phyloP scores from a whole-genome alignment of 2,888 invertebrate species.

The Sarcophaga carnaria region DNA sequence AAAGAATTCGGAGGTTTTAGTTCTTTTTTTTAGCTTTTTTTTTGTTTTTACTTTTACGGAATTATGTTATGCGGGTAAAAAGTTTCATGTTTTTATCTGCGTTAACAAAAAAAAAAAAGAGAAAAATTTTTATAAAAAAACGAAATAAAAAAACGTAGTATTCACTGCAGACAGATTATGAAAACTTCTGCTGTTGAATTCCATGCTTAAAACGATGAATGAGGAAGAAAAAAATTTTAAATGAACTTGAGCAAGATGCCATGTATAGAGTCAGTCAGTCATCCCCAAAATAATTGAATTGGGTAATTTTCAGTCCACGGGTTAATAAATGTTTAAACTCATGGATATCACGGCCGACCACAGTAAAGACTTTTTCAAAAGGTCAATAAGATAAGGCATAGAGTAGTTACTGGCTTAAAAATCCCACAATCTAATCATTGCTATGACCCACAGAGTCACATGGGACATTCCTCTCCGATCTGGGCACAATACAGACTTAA shows the following conservation, averaged over 20 bases:
- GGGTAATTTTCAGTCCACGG: too few relatives aligned
- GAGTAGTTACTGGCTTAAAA: too few relatives aligned
- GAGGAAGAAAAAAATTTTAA: not conserved
- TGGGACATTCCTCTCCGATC: too few relatives aligned
- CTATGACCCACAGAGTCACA: too few relatives aligned
- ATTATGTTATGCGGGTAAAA: conserved; percentile 44
- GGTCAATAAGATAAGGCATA: too few relatives aligned
- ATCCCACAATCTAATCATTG: too few relatives aligned
- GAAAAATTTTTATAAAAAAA: not conserved
- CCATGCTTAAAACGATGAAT: not conserved
- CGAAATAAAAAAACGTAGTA: not conserved
- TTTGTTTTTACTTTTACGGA: not conserved
- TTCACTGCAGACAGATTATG: conserved; percentile 51
- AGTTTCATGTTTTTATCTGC: conserved; percentile 33
- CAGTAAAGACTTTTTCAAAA: too few relatives aligned
- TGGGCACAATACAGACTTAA: too few relatives aligned
- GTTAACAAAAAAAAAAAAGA: not conserved
- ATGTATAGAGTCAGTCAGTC: too few relatives aligned
- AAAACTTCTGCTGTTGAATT: conserved; percentile 21
- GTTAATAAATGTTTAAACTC: too few relatives aligned
- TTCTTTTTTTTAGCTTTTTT: not conserved
- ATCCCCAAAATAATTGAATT: too few relatives aligned
- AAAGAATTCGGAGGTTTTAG: not conserved
- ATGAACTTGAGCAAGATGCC: not conserved
- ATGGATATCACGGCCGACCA: too few relatives aligned